Evolutionary conservation across 2,797 vertebrate genomes (phyloP).

Genomic region (Cuniculus paca): DNA sequence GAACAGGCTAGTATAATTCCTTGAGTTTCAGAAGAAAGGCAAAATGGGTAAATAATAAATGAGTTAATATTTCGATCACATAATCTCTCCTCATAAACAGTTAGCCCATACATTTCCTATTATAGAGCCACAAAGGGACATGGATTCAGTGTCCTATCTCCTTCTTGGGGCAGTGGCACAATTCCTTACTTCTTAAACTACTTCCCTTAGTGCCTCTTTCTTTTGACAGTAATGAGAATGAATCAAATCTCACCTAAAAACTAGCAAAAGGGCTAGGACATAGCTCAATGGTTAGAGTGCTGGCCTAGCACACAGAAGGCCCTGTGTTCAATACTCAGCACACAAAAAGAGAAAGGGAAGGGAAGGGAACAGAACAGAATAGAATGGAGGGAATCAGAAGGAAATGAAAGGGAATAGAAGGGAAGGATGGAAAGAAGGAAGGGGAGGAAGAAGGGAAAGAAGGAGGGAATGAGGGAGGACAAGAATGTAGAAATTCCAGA

Average conservation of each 20-base stretch:
- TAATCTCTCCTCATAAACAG: not conserved
- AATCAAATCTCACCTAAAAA: not conserved
- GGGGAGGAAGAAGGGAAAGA: not conserved
- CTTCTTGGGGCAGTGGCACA: not conserved
- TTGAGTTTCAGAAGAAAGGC: conserved; percentile 26
- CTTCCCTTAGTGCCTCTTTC: not conserved
- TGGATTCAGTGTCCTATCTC: not conserved
- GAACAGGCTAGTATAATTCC: not conserved
- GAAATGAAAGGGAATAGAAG: no score
- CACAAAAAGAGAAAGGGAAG: not conserved
- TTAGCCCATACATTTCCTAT: not conserved
- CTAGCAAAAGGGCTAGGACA: not conserved
- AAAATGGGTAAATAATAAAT: not conserved
- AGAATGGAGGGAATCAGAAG: not conserved
- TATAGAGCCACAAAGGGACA: not conserved
- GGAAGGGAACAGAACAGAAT: no score
- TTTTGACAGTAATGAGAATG: not conserved
- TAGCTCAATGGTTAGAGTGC: not conserved
- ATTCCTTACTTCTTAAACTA: not conserved
- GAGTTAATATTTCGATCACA: not conserved
- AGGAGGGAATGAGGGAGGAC: not conserved
- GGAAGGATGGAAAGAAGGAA: not conserved
- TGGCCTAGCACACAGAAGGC: not conserved
- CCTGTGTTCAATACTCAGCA: not conserved
- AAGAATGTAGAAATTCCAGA: not conserved